Conservation (phyloP, 2,888 invertebrate genomes). For the Pristionchus entomophagus region DNA sequence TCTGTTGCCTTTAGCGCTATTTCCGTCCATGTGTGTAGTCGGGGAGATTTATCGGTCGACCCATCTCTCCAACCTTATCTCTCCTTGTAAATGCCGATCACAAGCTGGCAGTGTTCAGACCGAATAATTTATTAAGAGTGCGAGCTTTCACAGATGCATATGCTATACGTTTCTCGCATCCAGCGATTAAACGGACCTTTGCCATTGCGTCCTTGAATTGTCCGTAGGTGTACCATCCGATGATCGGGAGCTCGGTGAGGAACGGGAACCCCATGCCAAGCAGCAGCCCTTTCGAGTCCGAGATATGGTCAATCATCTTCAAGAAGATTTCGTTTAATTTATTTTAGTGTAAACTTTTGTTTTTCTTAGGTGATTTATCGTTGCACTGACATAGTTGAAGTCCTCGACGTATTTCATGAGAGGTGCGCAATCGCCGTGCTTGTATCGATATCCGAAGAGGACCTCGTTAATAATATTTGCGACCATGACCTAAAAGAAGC, state of each 20-base stretch:
- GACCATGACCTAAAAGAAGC: background rate
- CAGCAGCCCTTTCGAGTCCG: background rate
- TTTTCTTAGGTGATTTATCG: background rate
- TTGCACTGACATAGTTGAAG: background rate
- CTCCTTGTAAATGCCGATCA: too few species aligned
- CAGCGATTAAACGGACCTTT: too few species aligned
- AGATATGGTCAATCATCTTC: background rate
- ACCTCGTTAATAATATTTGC: conserved; percentile 11
- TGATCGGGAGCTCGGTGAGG: background rate
- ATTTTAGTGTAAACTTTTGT: background rate
- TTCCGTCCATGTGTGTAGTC: too few species aligned
- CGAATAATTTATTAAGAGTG: too few species aligned
- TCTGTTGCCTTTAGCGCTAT: too few species aligned
- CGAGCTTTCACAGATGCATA: too few species aligned
- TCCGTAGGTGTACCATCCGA: too few species aligned
- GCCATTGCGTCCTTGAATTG: background rate
- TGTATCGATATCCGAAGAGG: background rate
- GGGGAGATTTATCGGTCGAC: too few species aligned
- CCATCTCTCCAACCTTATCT: too few species aligned
- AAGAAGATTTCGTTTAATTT: background rate
- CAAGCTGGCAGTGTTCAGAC: too few species aligned
- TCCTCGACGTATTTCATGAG: conserved; percentile 1
- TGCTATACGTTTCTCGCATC: too few species aligned
- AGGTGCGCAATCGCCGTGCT: background rate
- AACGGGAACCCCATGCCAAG: background rate